Evolutionary conservation across 2,888 invertebrate genomes (phyloP).

Genomic region (Lumbricus terrestris): DNA sequence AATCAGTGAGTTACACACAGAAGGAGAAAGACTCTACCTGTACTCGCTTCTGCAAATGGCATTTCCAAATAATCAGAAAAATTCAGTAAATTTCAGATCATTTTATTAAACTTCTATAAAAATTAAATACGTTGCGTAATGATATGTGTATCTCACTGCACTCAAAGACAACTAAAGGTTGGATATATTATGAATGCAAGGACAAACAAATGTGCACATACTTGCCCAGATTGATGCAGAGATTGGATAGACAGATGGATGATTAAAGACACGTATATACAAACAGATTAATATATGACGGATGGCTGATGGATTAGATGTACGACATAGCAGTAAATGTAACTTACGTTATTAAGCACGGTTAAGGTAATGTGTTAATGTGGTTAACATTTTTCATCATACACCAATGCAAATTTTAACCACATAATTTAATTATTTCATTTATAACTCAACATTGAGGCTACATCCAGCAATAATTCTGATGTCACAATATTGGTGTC

Average conservation of each 20-base stretch:
- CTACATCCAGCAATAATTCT: no score
- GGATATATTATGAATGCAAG: background rate
- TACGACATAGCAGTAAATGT: no score
- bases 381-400: no score
- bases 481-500: no score
- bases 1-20: background rate
- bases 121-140: background rate
- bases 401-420: background rate
- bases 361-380: no score
- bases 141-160: background rate
- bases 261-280: no score
- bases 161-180: background rate
- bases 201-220: background rate
- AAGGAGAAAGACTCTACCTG: background rate
- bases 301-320: no score
- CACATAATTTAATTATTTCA: no score
- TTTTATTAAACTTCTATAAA: background rate
- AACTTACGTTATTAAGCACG: background rate
- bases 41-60: constrained; percentile 11
- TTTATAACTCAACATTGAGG: no score
- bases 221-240: no score
- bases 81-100: background rate
- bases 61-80: background rate
- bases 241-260: background rate
- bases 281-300: no score